Conservation (phyloP, 2,113 vertebrate species). For the Macrotis lagotis region DNA sequence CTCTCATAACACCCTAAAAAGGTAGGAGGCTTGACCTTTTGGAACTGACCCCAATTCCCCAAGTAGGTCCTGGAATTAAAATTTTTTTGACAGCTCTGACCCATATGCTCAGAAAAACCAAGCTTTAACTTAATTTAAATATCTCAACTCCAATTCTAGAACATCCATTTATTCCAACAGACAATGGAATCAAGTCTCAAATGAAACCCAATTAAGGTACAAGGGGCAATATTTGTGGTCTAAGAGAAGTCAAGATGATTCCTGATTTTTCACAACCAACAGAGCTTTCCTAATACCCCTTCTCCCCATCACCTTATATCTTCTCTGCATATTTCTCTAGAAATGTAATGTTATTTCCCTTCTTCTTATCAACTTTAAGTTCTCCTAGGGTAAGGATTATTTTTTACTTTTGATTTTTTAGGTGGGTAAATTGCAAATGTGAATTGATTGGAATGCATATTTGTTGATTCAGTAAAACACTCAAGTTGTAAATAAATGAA, state of each 20-base stretch:
- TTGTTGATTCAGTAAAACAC: neutral
- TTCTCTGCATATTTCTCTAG: neutral
- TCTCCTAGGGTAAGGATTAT: neutral
- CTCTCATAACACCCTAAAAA: conserved; percentile 50
- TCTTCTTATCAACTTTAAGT: neutral
- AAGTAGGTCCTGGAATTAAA: neutral
- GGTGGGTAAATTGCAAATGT: neutral
- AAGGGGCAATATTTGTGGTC: conserved; percentile 2
- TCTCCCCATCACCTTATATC: neutral
- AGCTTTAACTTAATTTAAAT: no score
- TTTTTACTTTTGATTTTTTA: neutral
- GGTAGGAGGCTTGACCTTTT: neutral
- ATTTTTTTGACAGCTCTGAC: neutral
- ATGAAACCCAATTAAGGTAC: neutral
- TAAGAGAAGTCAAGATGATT: conserved; percentile 34
- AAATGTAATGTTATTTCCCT: neutral
- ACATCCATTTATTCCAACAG: neutral
- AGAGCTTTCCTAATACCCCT: neutral
- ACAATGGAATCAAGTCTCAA: neutral
- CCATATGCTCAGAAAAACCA: neutral
- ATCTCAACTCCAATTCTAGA: neutral
- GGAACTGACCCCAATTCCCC: neutral
- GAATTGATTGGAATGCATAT: neutral
- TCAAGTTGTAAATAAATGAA: neutral
- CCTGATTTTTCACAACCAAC: neutral